phyloP scores from a whole-genome alignment of 1,140 invertebrate genomes.

The Episyrphus balteatus region DNA sequence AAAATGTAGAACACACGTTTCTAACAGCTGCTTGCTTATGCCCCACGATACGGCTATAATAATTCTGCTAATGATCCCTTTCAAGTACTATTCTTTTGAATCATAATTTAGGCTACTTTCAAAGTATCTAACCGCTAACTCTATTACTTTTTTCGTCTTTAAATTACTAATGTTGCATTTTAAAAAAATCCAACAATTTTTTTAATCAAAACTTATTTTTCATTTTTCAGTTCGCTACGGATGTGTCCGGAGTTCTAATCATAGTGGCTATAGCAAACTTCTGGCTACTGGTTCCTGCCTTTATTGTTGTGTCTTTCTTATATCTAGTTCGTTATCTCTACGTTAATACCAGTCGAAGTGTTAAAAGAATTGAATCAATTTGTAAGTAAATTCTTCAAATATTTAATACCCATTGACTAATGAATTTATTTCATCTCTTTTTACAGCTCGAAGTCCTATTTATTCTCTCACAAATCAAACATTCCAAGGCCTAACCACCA shows the following conservation, averaged over 20 bases:
- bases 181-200: too few relatives aligned
- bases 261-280: constrained; percentile 71
- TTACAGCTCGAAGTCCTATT: constrained; percentile 50
- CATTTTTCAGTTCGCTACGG: constrained; percentile 45
- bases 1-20: too few relatives aligned
- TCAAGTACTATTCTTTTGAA: too few relatives aligned
- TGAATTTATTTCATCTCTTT: neutral
- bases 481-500: constrained; percentile 68
- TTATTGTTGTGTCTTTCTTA: constrained; percentile 54
- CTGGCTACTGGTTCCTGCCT: constrained; percentile 63
- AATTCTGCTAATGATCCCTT: too few relatives aligned
- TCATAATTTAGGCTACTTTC: too few relatives aligned
- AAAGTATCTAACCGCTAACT: too few relatives aligned
- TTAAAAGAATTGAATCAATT: constrained; percentile 73
- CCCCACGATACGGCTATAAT: too few relatives aligned
- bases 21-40: too few relatives aligned
- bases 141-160: too few relatives aligned
- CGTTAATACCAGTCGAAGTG: constrained; percentile 63
- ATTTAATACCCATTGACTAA: too few relatives aligned
- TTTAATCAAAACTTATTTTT: neutral
- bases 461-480: constrained; percentile 65
- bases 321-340: constrained; percentile 62
- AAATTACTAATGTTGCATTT: too few relatives aligned
- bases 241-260: constrained; percentile 52
- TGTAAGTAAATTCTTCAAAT: constrained; percentile 45